Conservation (phyloP, 1,140 invertebrate genomes). For the Bombus terrestris region DNA sequence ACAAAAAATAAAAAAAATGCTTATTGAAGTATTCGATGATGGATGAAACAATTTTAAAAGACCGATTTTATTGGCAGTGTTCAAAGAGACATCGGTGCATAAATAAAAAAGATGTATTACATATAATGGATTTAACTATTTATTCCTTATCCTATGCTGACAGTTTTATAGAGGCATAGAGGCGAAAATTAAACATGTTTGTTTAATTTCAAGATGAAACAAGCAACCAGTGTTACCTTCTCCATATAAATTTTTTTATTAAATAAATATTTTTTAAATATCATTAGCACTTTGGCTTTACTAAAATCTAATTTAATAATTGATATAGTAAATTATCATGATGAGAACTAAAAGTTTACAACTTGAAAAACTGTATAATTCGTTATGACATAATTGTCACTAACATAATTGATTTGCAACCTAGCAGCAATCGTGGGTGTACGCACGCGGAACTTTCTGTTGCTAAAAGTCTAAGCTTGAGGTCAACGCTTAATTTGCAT, state of each 20-base stretch:
- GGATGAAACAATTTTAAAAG: not conserved
- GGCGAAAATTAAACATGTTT: slow-evolving; percentile 65
- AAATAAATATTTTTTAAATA: not conserved
- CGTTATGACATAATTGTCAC: not conserved
- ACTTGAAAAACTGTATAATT: not conserved
- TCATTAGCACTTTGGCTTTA: not conserved
- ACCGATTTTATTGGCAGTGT: not conserved
- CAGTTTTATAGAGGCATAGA: slow-evolving; percentile 11
- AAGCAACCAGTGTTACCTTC: slow-evolving; percentile 27
- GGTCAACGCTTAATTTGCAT: slow-evolving; percentile 33
- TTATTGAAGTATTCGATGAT: not conserved
- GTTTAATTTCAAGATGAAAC: slow-evolving; percentile 66
- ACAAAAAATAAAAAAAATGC: not conserved
- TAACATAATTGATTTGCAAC: slow-evolving; percentile 26
- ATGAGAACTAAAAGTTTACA: not conserved
- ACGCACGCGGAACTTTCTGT: slow-evolving; percentile 31
- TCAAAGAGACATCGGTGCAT: not conserved
- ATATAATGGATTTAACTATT: slow-evolving; percentile 55
- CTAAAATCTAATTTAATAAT: not conserved
- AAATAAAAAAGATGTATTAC: slow-evolving; percentile 53
- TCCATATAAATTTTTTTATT: not conserved
- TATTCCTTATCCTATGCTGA: slow-evolving; percentile 6
- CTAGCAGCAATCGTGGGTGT: slow-evolving; percentile 10
- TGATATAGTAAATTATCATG: not conserved
- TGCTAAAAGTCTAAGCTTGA: slow-evolving; percentile 30